phyloP scores from a whole-genome alignment of 92 coral and sea anemone species.

The Parazoanthus atlanticus region DNA sequence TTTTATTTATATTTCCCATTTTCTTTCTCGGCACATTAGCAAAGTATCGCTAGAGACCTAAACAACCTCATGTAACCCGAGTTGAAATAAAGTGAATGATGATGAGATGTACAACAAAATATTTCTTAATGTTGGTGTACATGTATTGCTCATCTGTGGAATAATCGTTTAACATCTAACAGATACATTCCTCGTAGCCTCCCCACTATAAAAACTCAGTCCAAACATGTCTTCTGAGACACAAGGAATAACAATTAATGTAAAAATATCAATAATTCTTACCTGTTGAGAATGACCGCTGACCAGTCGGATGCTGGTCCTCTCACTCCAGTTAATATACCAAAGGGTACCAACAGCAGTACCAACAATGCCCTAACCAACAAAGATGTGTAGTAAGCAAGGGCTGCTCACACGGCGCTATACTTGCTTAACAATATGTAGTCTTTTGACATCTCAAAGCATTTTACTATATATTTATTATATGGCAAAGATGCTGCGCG shows the following conservation, averaged over 20 bases:
- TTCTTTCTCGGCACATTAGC: too few relatives aligned
- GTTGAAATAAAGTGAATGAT: too few relatives aligned
- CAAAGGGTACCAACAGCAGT: constrained; percentile 92
- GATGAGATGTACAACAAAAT: background rate
- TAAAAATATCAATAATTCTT: background rate
- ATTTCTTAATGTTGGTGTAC: too few relatives aligned
- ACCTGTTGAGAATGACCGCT: constrained; percentile 97
- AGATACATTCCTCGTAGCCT: background rate
- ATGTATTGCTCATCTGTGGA: background rate
- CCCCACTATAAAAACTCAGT: too few relatives aligned
- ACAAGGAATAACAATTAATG: background rate
- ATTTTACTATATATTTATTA: background rate
- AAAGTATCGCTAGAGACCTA: too few relatives aligned
- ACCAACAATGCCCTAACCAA: constrained; percentile 88
- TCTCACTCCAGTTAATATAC: constrained; percentile 97
- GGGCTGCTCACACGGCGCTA: background rate
- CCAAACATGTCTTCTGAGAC: background rate
- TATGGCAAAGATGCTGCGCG: background rate
- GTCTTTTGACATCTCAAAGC: background rate
- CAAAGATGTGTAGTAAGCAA: background rate
- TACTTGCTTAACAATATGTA: background rate
- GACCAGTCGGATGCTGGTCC: constrained; percentile 97
- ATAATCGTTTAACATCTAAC: background rate
- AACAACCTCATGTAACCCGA: too few relatives aligned
- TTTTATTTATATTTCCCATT: too few relatives aligned